Evolutionary conservation across 2,113 vertebrate species (phyloP), one percentile per base, ranked within the genome.

Genomic region (Cyprinodon variegatus): DNA sequence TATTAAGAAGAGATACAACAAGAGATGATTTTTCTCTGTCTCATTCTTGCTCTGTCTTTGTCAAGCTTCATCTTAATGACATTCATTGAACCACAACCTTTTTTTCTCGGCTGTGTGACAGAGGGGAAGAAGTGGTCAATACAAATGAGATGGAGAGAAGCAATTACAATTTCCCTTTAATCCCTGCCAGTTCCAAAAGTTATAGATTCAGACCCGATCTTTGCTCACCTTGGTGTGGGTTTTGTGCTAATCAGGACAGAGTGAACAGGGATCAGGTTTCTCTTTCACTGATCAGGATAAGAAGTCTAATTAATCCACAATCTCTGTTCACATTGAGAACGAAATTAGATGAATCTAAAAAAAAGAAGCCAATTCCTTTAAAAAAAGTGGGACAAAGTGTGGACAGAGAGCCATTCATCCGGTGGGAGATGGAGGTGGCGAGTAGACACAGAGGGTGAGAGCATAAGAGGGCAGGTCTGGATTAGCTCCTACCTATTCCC

Each of bases 401-500:
- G 36, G 46, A 76, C 62, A 75, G 59, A 83, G 59, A 78, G 74
- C 7, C 63, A 83, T 82, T 89, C 72, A 61, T 66, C 37, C 37
- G 41, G 61, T 6, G 65, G 50, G 77, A 74, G 80, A 65, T 38
- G 9, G 39, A 39, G 11, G 64, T 41, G 70, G 48, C 12, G 69
- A 53, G 80, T 0, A 36, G 63, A 48, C 70, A 78, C 76, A 61
- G 50, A 50, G 57, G 65, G 76, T 45, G 65, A 48, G 75, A 66
- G 61, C 3, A 46, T 36, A 59, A 61, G 77, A 69, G 68, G 67
- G 79, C 67, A 81, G 71, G 73, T 80, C 63, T 87, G 84, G 86
- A 93, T 93, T 90, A 90, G 82, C 82, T 64, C 84, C 73, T 92
- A 92, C 87, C 91, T 94, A 93, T 94, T 93, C 89, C 90, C 91